These are phyloP conservation scores for Plebejus argus DNA, from an alignment of 2,888 invertebrate species.

Conservation along the genomic window DNA sequence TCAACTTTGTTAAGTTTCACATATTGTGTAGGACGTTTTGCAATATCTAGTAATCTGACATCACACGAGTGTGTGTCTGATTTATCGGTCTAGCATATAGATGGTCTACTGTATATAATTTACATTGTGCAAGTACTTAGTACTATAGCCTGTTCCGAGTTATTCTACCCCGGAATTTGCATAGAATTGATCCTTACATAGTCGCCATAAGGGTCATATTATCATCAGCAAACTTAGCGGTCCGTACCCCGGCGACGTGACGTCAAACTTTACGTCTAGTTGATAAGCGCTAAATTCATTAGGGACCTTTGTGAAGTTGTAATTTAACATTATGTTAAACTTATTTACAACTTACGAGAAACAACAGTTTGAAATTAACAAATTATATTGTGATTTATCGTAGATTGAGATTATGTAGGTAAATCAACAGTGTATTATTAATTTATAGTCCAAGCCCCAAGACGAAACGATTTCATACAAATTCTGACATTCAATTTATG, in stretches of 20 bases:
- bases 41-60: no score
- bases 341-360: not conserved
- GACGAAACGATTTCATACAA: no score
- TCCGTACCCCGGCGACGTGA: not conserved
- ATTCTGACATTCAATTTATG: no score
- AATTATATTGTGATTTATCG: not conserved
- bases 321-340: slow-evolving; percentile 10
- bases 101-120: not conserved
- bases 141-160: not conserved
- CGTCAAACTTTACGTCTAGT: not conserved
- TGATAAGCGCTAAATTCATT: slow-evolving; percentile 24
- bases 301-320: slow-evolving; percentile 13
- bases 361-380: not conserved
- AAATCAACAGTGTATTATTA: not conserved
- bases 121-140: not conserved
- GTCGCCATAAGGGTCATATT: not conserved
- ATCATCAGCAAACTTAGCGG: not conserved
- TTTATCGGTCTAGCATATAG: no score
- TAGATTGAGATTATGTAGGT: not conserved
- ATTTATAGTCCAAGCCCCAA: no score
- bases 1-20: no score
- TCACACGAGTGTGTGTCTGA: no score
- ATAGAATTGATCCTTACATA: not conserved
- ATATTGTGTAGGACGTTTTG: no score
- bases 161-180: not conserved